Evolutionary conservation across 2,888 invertebrate species (phyloP), one percentile per base, ranked within the genome.

Genomic region (Cylloceria caligata): DNA sequence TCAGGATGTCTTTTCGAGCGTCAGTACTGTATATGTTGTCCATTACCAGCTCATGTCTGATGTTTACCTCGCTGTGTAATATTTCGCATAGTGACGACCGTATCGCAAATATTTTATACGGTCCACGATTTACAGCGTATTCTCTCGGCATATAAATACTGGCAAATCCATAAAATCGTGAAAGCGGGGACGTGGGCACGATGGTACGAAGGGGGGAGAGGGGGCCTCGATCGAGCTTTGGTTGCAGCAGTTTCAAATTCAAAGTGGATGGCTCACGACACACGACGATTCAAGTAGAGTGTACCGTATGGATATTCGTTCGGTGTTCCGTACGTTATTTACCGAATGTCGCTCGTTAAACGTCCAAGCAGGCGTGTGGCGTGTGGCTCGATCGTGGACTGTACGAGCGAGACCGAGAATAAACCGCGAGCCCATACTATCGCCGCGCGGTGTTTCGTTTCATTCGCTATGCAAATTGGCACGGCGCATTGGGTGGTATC

Each of bases 391-490:
- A 74, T 60, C 65, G 81, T 72, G 71, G 80, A 84, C 67, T 57
- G 73, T 19, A 27, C 60, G 47, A 39, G 55, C 34, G 75, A 71
- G 77, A 74, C 27, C 19, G 67, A 34, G n/a, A 74, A 71, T 71
- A 85, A 85, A 83, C 81, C 75, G 83, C 55, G 52, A 62, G 45
- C 65, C 24, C 65, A 57, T 45, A 62, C 16, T 47, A 65, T 45
- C 19, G 57, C 24, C 68, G 57, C 52, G 68, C 69, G 86, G 86
- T 83, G 83, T 88, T 87, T 86, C 87, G 86, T 86, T 88, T 89
- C 88, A 88, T 89, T 86, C 84, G 73, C 81, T 86, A 89, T 89
- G 89, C 89, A 90, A 90, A 90, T 89, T 86, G 84, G 81, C 83
- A 55, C 68, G 36, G 52, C 82, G 71, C 82, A 75, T 76, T 83